Percentiles rank a stretch among this genome's conserved stretches.
These are phyloP conservation scores for Reticulitermes lucifugus DNA, from an alignment of 2,888 invertebrate genomes.

Conservation along the genomic window DNA sequence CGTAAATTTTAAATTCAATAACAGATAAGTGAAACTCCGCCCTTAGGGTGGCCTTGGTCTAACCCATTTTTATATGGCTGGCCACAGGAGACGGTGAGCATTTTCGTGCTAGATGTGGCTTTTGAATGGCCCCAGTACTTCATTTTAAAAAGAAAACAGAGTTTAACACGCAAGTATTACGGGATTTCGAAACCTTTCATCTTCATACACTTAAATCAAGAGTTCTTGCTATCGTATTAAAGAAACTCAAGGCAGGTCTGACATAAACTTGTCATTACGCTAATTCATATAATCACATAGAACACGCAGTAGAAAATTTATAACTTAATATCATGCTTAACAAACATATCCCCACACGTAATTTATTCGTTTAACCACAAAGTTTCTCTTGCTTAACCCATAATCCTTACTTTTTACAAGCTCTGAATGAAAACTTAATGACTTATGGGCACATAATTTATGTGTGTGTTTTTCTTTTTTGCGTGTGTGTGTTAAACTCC, in stretches of 20 bases:
- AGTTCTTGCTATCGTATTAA: not conserved
- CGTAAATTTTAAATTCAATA: too few species aligned
- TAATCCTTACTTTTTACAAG: too few species aligned
- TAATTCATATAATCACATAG: not conserved
- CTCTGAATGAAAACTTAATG: too few species aligned
- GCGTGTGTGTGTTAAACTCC: too few species aligned
- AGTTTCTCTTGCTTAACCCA: not conserved
- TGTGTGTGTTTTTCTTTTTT: too few species aligned
- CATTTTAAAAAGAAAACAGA: not conserved
- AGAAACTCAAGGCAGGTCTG: not conserved
- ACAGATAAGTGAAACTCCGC: too few species aligned
- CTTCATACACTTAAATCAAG: not conserved
- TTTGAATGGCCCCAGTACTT: too few species aligned
- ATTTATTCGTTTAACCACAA: slow-evolving; percentile 2
- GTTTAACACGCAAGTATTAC: not conserved
- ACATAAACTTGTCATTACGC: not conserved
- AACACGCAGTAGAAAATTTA: not conserved
- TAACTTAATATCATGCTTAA: not conserved
- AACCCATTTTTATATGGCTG: too few species aligned
- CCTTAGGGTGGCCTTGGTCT: too few species aligned
- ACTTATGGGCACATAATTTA: too few species aligned
- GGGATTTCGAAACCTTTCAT: not conserved
- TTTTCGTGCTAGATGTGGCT: too few species aligned
- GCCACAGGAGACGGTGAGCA: too few species aligned
- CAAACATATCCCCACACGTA: not conserved